Evolutionary conservation across 2,797 vertebrate genomes (phyloP).

Genomic region (Alosa sapidissima): DNA sequence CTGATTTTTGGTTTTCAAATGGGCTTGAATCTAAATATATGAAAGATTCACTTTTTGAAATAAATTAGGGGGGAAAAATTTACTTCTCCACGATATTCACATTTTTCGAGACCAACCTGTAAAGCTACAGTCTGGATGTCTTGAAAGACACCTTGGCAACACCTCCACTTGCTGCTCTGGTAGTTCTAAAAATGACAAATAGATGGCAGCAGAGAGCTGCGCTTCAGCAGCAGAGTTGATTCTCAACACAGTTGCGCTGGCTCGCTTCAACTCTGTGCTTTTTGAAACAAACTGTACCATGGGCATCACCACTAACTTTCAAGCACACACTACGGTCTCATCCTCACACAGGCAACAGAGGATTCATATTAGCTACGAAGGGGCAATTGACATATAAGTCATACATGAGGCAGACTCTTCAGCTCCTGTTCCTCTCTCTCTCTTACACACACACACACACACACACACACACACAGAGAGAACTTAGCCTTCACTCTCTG

Average conservation of each 20-base stretch:
- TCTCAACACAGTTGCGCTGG: background rate
- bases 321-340: background rate
- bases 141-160: background rate
- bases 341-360: background rate
- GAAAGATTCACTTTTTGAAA: too few relatives aligned
- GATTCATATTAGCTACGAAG: background rate
- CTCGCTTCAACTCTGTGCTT: background rate
- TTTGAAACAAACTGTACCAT: background rate
- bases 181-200: background rate
- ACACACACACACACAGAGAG: background rate
- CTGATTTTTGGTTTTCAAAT: too few relatives aligned
- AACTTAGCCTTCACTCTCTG: background rate
- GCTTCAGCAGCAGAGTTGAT: background rate
- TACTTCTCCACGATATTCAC: too few relatives aligned
- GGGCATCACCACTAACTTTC: background rate
- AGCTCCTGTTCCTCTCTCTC: background rate
- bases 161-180: background rate
- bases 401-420: background rate
- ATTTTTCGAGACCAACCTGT: too few relatives aligned
- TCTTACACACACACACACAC: conserved; percentile 9
- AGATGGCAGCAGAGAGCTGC: background rate
- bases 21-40: too few relatives aligned
- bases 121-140: background rate
- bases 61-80: too few relatives aligned
- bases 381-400: background rate